These are phyloP conservation scores for Diabrotica undecimpunctata DNA, from an alignment of 1,140 invertebrate genomes.

Conservation along the genomic window DNA sequence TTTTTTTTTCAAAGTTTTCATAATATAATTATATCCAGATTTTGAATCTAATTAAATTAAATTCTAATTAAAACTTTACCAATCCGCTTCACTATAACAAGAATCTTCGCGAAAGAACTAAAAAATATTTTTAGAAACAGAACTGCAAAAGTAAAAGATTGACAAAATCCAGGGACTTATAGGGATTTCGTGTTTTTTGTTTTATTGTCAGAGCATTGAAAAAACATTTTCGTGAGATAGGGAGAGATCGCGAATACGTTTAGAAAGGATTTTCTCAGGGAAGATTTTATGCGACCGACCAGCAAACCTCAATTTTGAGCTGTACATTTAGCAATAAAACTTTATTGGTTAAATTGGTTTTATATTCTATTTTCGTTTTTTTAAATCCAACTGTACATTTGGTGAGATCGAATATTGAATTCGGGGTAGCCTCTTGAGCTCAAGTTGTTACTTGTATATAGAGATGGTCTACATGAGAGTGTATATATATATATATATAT, in stretches of 20 bases:
- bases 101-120: background rate
- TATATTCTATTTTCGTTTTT: too few species aligned
- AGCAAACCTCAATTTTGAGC: background rate
- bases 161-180: background rate
- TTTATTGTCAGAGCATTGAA: conserved; percentile 2
- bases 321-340: background rate
- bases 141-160: background rate
- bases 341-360: background rate
- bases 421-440: too few species aligned
- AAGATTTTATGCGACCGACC: too few species aligned
- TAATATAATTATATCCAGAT: too few species aligned
- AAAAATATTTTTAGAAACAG: background rate
- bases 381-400: too few species aligned
- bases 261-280: background rate
- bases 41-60: too few species aligned
- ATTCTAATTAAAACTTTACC: too few species aligned
- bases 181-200: background rate
- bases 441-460: too few species aligned
- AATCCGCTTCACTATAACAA: background rate
- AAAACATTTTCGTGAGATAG: background rate
- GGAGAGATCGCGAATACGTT: background rate
- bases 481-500: too few species aligned
- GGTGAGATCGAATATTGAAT: too few species aligned
- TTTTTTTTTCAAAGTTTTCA: too few species aligned
- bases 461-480: too few species aligned